These are phyloP conservation scores for Dynastes hyllus DNA, from an alignment of 2,888 invertebrate genomes.

Conservation along the genomic window DNA sequence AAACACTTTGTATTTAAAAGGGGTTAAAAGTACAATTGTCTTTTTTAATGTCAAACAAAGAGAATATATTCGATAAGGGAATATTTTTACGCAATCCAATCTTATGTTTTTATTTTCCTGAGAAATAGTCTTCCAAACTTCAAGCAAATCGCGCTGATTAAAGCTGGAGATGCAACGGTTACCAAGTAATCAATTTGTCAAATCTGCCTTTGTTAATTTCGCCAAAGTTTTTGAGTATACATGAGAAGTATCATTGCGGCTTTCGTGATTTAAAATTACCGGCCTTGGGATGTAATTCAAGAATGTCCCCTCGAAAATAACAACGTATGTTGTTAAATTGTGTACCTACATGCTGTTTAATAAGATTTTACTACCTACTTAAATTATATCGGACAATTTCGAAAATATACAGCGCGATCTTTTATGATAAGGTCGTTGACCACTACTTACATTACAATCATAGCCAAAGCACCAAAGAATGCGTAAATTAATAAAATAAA, in stretches of 20 bases:
- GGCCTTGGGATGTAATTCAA: conserved; percentile 4
- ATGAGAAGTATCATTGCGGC: background rate
- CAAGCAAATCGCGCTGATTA: background rate
- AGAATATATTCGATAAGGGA: background rate
- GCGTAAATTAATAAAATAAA: no score
- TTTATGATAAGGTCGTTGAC: background rate
- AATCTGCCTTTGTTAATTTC: background rate
- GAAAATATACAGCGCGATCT: background rate
- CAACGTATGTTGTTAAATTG: background rate
- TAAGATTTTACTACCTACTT: background rate
- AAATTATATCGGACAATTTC: background rate
- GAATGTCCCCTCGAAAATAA: conserved; percentile 1
- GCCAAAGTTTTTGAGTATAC: background rate
- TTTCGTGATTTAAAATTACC: background rate
- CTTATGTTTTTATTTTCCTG: background rate
- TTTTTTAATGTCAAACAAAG: background rate
- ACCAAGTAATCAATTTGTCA: background rate
- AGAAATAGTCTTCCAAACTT: background rate
- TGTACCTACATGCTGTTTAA: background rate
- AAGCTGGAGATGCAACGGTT: no score
- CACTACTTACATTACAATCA: background rate
- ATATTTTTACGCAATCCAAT: background rate
- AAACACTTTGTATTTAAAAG: no score
- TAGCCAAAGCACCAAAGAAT: background rate
- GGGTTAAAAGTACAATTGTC: no score